Evolutionary conservation across 2,888 invertebrate species (phyloP), one percentile per base, ranked within the genome.

Genomic region (Parelbella ahira): DNA sequence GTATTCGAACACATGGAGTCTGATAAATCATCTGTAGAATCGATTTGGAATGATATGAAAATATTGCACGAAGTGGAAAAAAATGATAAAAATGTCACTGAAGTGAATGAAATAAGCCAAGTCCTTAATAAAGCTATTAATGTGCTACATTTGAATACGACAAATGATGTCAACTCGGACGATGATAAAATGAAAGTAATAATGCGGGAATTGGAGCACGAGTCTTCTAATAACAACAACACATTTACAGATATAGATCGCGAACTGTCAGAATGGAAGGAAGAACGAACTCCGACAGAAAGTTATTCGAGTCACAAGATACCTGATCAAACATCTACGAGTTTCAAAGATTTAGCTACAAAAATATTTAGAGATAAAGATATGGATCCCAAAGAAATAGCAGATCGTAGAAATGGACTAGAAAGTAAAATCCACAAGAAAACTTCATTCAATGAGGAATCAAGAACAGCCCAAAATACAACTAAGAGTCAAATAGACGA

Each of bases 31-130:
- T 54, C 64, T 11, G 25, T 65, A 2, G 67, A 74, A 10, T 59
- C 48, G n/a, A 52, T 77, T 18, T 61, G 67, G 52, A 50, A 58
- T 11, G 56, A 71, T 50, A 58, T 79, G 19, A 68, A 68, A 52
- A 32, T 59, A 15, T 54, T 81, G 29, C 63, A 72, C 21, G 51
- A 68, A 30, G 49, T 64, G 24, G 66, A 75, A 56, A 45, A 52
- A n/a, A 60, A 45, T 20, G 52, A 66, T 28, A 58, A 54, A 41
- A 68, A 68, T 43, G 44, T 45, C 12, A 53, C 64, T n/a, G 64
- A 71, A 51, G 56, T 56, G 1, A 56, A 53, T 1, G 64, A 74
- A 56, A 65, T 80, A 30, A 60, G 61, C 24, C 47, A 55, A 20
- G 54, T 70, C 19, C 60, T 75, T 7, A 57, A 68, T 47, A 55